These are phyloP conservation scores for Bellardia bayeri DNA, from an alignment of 2,888 invertebrate genomes.

Conservation along the genomic window DNA sequence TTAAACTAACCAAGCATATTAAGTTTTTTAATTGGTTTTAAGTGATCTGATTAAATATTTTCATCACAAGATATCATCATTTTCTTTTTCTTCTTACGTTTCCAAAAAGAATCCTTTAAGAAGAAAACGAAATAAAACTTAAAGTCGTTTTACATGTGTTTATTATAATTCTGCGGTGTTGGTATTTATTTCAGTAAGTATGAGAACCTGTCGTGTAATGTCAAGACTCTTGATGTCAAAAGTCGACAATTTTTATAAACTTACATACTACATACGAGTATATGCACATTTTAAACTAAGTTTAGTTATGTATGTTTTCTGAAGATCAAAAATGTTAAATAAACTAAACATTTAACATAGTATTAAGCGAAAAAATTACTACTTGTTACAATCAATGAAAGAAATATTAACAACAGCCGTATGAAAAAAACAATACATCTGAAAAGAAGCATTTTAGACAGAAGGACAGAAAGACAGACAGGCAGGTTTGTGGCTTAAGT, in stretches of 20 bases:
- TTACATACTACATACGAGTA: not conserved
- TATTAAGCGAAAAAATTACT: conserved; percentile 60
- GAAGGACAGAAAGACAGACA: conserved; percentile 26
- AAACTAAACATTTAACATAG: conserved; percentile 24
- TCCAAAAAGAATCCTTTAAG: not conserved
- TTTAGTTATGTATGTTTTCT: not conserved
- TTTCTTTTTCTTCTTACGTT: not conserved
- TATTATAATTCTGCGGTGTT: conserved; percentile 59
- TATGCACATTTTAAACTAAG: not conserved
- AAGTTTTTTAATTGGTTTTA: conserved; percentile 74
- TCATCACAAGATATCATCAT: conserved; percentile 69
- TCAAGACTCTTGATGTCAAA: conserved; percentile 68
- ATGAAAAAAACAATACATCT: conserved; percentile 18
- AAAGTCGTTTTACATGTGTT: conserved; percentile 30
- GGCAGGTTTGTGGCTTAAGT: conserved; percentile 62
- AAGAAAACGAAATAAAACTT: not conserved
- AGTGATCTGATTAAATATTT: conserved; percentile 73
- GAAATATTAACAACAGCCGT: not conserved
- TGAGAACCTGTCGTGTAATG: conserved; percentile 70
- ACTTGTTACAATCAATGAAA: conserved; percentile 58
- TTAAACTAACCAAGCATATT: conserved; percentile 62
- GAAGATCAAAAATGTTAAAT: conserved; percentile 6
- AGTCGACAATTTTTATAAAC: conserved; percentile 45
- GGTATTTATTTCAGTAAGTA: conserved; percentile 60
- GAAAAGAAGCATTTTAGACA: conserved; percentile 4